Evolutionary conservation across 2,888 invertebrate species (phyloP), one percentile per base, ranked within the genome.

Genomic region (Dioctria linearis): DNA sequence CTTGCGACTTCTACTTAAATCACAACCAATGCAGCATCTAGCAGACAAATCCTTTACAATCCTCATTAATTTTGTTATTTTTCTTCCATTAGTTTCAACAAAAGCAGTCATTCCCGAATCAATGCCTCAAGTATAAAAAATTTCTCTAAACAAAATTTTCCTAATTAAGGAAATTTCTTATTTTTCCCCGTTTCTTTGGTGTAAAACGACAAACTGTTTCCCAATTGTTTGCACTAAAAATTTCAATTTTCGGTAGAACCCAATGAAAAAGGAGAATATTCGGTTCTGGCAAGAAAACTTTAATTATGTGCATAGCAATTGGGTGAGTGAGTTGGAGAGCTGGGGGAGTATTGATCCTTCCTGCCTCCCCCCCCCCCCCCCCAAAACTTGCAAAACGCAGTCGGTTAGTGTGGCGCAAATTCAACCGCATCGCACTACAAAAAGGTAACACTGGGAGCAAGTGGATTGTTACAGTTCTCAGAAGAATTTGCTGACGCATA

Each of bases 401-500:
- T 63, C 63, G 76, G 63, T 63, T 76, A 63, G 63, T 76, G 76
- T 39, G 42, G 49, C 13, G 37, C 59, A 73, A 59, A 73, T 51
- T 59, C 73, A 57, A 42, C 59, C 42, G 59, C 42, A 73, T 40
- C 57, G 25, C 25, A 57, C 43, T 73, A 25, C 57, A 39, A 13
- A 25, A 76, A 61, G 76, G 76, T 63, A 63, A 49, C 9, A 39
- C 11, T 4, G 25, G 66, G 43, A 6, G 49, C 63, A 63, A 76
- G 76, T 75, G 63, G 76, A 76, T 76, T 63, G 76, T 37, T 76
- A 49, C 76, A 63, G 76, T 63, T 76, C 76, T 76, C 63, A 63
- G n/a, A 37, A 76, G 43, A 76, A 63, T 76, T 76, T 76, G 76
- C 76, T 76, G 76, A 76, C 76, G 76, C 76, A 63, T 76, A 63